Conservation (phyloP, 1,140 invertebrate species). For the Watersipora subatra region DNA sequence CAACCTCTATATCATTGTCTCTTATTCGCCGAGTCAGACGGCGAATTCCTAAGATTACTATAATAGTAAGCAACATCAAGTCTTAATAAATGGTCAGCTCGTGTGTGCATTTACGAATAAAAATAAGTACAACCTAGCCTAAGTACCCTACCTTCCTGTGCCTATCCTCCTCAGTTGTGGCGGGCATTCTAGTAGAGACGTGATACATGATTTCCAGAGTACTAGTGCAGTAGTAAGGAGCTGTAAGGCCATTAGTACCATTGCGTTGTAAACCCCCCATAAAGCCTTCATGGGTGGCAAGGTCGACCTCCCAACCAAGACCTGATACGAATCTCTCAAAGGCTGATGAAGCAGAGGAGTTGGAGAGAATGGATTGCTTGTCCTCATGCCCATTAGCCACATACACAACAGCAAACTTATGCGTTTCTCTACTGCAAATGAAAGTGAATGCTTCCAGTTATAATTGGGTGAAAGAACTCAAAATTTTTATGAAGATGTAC, state of each 20-base stretch:
- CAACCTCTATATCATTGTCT: too few relatives aligned
- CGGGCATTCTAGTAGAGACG: slow-evolving; percentile 93
- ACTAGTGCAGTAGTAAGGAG: slow-evolving; percentile 91
- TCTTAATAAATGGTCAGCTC: too few relatives aligned
- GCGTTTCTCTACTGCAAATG: slow-evolving; percentile 68
- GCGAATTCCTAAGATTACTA: too few relatives aligned
- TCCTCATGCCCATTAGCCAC: slow-evolving; percentile 93
- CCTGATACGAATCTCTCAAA: slow-evolving; percentile 84
- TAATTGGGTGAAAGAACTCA: too few relatives aligned
- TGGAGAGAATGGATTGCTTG: slow-evolving; percentile 74
- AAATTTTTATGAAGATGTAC: not conserved
- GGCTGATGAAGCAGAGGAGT: slow-evolving; percentile 66
- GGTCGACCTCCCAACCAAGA: slow-evolving; percentile 87
- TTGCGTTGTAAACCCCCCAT: slow-evolving; percentile 83
- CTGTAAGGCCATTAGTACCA: slow-evolving; percentile 74
- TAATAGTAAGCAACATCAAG: too few relatives aligned
- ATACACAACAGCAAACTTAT: slow-evolving; percentile 98
- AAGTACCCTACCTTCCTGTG: slow-evolving; percentile 64
- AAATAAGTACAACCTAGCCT: too few relatives aligned
- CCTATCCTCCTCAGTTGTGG: slow-evolving; percentile 45
- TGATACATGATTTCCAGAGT: slow-evolving; percentile 83
- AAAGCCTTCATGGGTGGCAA: slow-evolving; percentile 89
- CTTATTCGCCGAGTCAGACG: too few relatives aligned
- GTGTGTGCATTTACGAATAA: too few relatives aligned
- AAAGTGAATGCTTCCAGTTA: not conserved